Evolutionary conservation across 2,797 vertebrate genomes (phyloP).

Genomic region (Rhincodon typus): DNA sequence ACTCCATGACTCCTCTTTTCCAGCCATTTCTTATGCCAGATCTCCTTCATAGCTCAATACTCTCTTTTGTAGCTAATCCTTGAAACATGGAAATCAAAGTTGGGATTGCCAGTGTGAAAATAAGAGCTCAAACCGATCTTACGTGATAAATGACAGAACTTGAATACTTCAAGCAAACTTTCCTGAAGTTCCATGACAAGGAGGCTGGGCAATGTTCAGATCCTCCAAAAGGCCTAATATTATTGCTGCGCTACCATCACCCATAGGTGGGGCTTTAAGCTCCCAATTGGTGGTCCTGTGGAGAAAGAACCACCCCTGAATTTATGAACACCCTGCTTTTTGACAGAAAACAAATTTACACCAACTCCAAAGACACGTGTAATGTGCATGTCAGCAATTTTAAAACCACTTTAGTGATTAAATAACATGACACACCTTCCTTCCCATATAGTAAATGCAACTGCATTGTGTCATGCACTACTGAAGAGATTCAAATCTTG

Average conservation of each 20-base stretch:
- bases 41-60: neutral
- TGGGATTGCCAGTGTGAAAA: neutral
- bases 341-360: neutral
- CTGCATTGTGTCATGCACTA: constrained; percentile 3
- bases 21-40: neutral
- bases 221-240: neutral
- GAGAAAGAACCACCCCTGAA: neutral
- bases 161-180: neutral
- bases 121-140: neutral
- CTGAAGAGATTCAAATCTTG: neutral
- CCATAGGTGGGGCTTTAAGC: neutral
- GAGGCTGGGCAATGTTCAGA: neutral
- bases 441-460: neutral
- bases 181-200: no score
- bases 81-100: neutral
- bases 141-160: neutral
- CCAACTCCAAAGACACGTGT: neutral
- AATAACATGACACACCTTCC: constrained; percentile 27
- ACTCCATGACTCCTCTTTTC: neutral
- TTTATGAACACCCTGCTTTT: neutral
- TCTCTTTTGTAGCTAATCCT: neutral
- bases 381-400: constrained; percentile 32
- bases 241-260: neutral
- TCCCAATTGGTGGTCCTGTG: neutral
- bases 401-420: constrained; percentile 32